These are phyloP conservation scores for Euschistus heros DNA, from an alignment of 1,140 invertebrate species.

Conservation along the genomic window DNA sequence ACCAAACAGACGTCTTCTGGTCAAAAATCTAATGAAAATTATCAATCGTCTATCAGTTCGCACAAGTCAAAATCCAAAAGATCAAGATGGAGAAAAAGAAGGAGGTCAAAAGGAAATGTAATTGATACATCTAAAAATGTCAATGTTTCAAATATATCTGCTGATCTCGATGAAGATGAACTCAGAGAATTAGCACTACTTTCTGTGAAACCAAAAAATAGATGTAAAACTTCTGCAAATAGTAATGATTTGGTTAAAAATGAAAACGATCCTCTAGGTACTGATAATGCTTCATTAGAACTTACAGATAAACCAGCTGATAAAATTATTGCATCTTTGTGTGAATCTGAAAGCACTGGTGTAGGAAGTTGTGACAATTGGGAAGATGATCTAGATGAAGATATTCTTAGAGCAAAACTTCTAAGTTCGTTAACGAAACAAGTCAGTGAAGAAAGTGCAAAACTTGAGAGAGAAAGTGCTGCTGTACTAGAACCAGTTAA, in stretches of 20 bases:
- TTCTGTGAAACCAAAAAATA: not conserved
- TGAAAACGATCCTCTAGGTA: too few species aligned
- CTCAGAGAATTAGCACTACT: not conserved
- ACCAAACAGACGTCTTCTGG: too few species aligned
- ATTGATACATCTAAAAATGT: not conserved
- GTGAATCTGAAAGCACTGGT: not conserved
- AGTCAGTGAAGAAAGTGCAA: not conserved
- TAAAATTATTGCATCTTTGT: too few species aligned
- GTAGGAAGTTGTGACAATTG: slow-evolving; percentile 7
- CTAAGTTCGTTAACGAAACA: slow-evolving; percentile 16
- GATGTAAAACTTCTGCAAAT: too few species aligned
- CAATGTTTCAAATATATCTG: not conserved
- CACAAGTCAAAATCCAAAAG: too few species aligned
- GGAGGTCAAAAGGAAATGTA: not conserved
- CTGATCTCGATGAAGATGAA: not conserved
- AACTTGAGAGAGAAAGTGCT: not conserved
- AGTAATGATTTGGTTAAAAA: too few species aligned
- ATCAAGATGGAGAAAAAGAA: not conserved
- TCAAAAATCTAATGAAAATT: too few species aligned
- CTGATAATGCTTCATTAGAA: too few species aligned
- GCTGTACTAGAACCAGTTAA: not conserved
- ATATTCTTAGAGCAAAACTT: slow-evolving; percentile 24
- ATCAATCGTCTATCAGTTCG: too few species aligned
- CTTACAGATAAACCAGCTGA: too few species aligned
- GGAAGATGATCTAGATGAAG: slow-evolving; percentile 24